phyloP scores from a whole-genome alignment of 1,140 invertebrate species.

The Zeugodacus cucurbitae region DNA sequence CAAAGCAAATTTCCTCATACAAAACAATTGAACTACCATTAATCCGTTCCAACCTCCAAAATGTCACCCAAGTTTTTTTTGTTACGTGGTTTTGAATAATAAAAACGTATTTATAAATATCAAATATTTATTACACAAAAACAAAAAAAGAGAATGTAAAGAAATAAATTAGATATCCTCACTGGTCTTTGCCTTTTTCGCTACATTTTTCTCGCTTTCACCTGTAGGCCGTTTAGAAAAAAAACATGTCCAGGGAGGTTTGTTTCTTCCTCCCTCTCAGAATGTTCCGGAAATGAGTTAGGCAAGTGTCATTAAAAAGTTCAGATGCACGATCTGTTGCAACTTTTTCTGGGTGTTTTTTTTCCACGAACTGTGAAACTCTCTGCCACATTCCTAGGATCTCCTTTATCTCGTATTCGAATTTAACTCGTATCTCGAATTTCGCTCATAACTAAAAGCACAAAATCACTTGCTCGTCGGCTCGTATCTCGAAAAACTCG shows the following conservation, averaged over 20 bases:
- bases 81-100: not conserved
- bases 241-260: constrained; percentile 1
- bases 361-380: no score
- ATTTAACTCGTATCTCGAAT: not conserved
- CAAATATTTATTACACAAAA: not conserved
- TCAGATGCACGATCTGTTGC: not conserved
- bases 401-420: no score
- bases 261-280: constrained; percentile 11
- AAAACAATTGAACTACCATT: not conserved
- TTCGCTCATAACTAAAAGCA: not conserved
- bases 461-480: not conserved
- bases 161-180: no score
- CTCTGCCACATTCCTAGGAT: no score
- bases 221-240: not conserved
- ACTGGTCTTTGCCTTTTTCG: not conserved
- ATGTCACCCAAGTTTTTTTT: not conserved
- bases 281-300: constrained; percentile 25
- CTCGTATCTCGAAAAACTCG: not conserved
- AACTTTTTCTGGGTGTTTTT: constrained; percentile 18
- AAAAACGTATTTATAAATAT: not conserved
- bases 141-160: not conserved
- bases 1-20: not conserved
- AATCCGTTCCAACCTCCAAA: not conserved
- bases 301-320: constrained; percentile 14
- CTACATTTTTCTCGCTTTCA: not conserved